Conservation (phyloP, 2,113 vertebrate species). For the human region GRCh38 chr21:42048501-42049000, state of each 20-base stretch:
- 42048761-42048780: neutral
- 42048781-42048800: neutral
- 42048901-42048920: neutral
- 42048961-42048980: neutral
- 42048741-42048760: fast-evolving
- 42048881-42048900: neutral
- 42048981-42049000: neutral
- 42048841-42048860: neutral
- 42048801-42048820: too few species aligned
- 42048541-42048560: neutral
- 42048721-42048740: fast-evolving
- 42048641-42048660: neutral
- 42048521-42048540: neutral
- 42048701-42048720: fast-evolving
- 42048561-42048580: fast-evolving
- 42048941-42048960: neutral
- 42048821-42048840: too few species aligned
- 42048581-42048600: fast-evolving
- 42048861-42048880: neutral
- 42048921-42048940: neutral
- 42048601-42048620: fast-evolving
- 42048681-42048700: too few species aligned
- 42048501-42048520: neutral
- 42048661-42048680: neutral
- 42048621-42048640: neutral